Conservation (phyloP, 2,888 invertebrate genomes). For the Drosophila merina region DNA sequence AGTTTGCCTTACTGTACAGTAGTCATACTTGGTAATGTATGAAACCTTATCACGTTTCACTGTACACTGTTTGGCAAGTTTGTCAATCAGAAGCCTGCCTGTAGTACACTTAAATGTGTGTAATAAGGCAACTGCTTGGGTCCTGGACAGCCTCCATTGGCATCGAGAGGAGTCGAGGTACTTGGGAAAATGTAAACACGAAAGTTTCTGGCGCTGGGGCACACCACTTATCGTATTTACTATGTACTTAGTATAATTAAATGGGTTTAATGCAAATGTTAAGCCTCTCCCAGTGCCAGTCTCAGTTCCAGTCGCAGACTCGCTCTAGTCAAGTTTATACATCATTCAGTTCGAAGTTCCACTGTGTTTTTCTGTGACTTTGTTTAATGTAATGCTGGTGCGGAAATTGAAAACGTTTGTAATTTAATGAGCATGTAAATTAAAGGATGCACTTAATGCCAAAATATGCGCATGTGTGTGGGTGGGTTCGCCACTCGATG, state of each 20-base stretch:
- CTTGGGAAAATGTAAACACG: conserved; percentile 56
- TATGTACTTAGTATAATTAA: conserved; percentile 80
- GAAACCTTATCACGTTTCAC: too few relatives aligned
- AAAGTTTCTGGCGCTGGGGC: conserved; percentile 36
- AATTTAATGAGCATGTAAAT: conserved; percentile 79
- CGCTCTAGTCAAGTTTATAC: conserved; percentile 56
- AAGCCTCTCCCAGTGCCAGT: background rate
- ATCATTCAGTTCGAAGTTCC: conserved; percentile 48
- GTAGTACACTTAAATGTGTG: conserved; percentile 26
- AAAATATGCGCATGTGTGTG: conserved; percentile 17
- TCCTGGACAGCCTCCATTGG: conserved; percentile 25
- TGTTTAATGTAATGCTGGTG: conserved; percentile 42
- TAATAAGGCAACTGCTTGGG: conserved; percentile 48
- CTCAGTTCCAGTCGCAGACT: background rate
- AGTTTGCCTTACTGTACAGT: conserved; percentile 18
- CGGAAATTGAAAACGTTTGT: conserved; percentile 65
- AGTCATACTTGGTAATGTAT: background rate
- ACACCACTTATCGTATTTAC: conserved; percentile 66
- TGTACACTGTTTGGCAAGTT: background rate
- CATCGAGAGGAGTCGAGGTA: conserved; percentile 31
- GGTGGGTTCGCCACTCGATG: background rate
- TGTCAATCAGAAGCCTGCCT: background rate
- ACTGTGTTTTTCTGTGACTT: conserved; percentile 40
- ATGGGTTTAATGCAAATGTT: conserved; percentile 76
- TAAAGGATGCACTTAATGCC: conserved; percentile 75